A percentile compares a stretch with the other conserved stretches of the same genome.
Conservation (phyloP, 1,140 invertebrate genomes). For the Sycobia sp. region DNA sequence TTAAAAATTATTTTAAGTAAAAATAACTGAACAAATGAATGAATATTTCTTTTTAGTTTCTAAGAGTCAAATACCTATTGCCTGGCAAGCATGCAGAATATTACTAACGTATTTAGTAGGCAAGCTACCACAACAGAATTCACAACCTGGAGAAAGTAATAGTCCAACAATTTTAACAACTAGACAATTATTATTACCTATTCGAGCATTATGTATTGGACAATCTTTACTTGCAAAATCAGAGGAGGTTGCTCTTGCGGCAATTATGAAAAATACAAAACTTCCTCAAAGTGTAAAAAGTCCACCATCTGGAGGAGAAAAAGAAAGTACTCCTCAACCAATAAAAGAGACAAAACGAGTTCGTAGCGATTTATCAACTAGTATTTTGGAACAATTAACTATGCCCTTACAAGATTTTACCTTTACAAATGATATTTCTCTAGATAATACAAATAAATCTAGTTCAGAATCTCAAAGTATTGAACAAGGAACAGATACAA, state of each 20-base stretch:
- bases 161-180: conserved; percentile 56
- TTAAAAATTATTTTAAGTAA: neutral
- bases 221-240: conserved; percentile 63
- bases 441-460: conserved; percentile 45
- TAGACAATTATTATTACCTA: conserved; percentile 66
- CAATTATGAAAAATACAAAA: conserved; percentile 72
- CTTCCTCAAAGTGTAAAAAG: conserved; percentile 66
- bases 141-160: conserved; percentile 46
- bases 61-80: conserved; percentile 66
- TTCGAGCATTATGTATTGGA: conserved; percentile 67
- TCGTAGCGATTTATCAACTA: conserved; percentile 67
- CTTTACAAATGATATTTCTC: conserved; percentile 40
- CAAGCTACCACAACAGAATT: conserved; percentile 57
- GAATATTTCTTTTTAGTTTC: conserved; percentile 62
- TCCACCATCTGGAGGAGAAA: conserved; percentile 60
- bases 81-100: conserved; percentile 66
- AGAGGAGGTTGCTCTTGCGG: conserved; percentile 68
- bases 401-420: conserved; percentile 66
- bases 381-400: conserved; percentile 71
- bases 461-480: conserved; percentile 39
- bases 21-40: neutral
- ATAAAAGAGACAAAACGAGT: conserved; percentile 64
- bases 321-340: conserved; percentile 63
- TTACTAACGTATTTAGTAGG: conserved; percentile 65
- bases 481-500: conserved; percentile 49